Evolutionary conservation across 2,888 invertebrate genomes (phyloP), one percentile per base, ranked within the genome.

Genomic region (Colostygia pectinataria): DNA sequence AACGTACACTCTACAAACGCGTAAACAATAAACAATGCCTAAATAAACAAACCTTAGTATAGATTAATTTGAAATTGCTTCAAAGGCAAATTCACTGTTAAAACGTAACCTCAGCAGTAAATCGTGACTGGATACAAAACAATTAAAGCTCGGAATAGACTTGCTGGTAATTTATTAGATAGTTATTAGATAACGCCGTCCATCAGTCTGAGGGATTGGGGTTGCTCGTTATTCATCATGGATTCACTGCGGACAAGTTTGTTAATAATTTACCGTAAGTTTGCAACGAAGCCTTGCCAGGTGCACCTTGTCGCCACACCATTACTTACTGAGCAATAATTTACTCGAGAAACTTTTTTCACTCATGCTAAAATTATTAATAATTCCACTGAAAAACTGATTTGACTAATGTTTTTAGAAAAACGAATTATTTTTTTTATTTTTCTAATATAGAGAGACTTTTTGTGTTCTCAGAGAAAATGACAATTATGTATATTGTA

Each of bases 121-220:
- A 83, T 81, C 63, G 65, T 65, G 65, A 63, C 68, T 63, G 59
- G 60, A 68, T 71, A 77, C 72, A 71, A 77, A 77, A 80, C 77
- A 80, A 81, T 80, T 80, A 79, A 72, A 72, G 59, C 64, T 50
- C 53, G 46, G 66, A 77, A 72, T 76, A 67, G 74, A 75, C 71
- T 75, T 69, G 69, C 69, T 63, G 65, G 74, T 79, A 76, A 83
- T 81, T 83, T 80, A 82, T 83, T 71, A 69, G 69, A 70, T 70
- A 66, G 72, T 72, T 74, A 77, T 77, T 71, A 76, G 76, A 76
- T 79, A 72, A 71, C 64, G 66, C 72, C 65, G 73, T 80, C 71
- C 65, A 71, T 78, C 77, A 73, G 63, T 37, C 33, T 43, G 55
- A 41, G 43, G 33, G 43, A 37, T 45, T 28, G 44, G 42, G 55